These are phyloP conservation scores for Melieria omissa DNA, from an alignment of 2,888 invertebrate genomes.

Conservation along the genomic window DNA sequence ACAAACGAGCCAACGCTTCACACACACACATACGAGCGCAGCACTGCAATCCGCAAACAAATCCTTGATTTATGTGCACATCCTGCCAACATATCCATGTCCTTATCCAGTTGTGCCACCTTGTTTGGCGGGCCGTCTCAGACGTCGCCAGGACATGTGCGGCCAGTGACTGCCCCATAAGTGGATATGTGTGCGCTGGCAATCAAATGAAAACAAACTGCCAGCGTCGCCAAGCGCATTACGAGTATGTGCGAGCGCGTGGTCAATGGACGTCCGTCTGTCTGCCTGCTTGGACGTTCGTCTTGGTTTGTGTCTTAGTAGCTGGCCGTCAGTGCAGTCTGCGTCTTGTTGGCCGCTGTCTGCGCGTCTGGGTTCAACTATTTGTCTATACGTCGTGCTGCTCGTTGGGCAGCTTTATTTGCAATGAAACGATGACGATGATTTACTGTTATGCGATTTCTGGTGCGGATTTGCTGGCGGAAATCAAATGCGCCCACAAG, in stretches of 20 bases:
- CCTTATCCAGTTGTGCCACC: conserved; percentile 26
- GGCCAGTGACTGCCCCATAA: not conserved
- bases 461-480: conserved; percentile 55
- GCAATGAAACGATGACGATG: conserved; percentile 57
- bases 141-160: conserved; percentile 9
- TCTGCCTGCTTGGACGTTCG: conserved; percentile 6
- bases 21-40: not conserved
- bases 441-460: conserved; percentile 62
- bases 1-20: not conserved
- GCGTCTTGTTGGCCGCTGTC: conserved; percentile 1
- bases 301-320: not conserved
- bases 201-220: conserved; percentile 58
- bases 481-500: conserved; percentile 40
- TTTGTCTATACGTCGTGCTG: conserved; percentile 4
- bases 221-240: conserved; percentile 30
- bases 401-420: conserved; percentile 1
- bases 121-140: no score
- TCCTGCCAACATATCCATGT: conserved; percentile 7
- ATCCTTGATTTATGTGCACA: conserved; percentile 37
- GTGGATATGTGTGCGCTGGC: conserved; percentile 21
- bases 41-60: conserved; percentile 29
- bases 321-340: not conserved
- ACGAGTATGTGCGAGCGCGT: conserved; percentile 6
- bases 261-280: conserved; percentile 27
- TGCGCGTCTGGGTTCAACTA: not conserved